A percentile compares a stretch with the other conserved stretches of the same genome.
Conservation (phyloP, 2,888 invertebrate species). For the Drosophila nigricruria region DNA sequence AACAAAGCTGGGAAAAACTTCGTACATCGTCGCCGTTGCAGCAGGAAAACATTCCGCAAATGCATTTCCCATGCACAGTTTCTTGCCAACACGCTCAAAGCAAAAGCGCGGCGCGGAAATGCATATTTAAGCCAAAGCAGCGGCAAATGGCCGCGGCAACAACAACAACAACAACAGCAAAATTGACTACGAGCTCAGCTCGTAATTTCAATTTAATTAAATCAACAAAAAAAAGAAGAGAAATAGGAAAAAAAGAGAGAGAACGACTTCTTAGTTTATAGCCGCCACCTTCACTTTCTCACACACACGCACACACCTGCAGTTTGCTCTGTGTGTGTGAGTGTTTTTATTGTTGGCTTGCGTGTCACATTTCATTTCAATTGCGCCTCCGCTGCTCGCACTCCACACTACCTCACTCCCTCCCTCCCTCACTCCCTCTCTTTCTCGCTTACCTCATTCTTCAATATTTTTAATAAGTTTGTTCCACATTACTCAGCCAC, state of each 20-base stretch:
- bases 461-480: slow-evolving; percentile 63
- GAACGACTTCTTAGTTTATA: slow-evolving; percentile 18
- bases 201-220: slow-evolving; percentile 70
- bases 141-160: slow-evolving; percentile 19
- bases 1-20: slow-evolving; percentile 68
- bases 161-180: slow-evolving; percentile 19
- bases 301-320: slow-evolving; percentile 40
- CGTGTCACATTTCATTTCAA: slow-evolving; percentile 63
- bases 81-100: slow-evolving; percentile 41
- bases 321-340: background rate
- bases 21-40: background rate
- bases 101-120: slow-evolving; percentile 45
- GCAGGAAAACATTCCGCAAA: slow-evolving; percentile 76
- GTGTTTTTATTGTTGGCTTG: slow-evolving; percentile 52
- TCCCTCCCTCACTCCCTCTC: background rate
- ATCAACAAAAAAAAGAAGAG: slow-evolving; percentile 33
- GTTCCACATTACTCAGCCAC: slow-evolving; percentile 51
- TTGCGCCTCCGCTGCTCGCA: slow-evolving; percentile 39
- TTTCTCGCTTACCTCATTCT: slow-evolving; percentile 22
- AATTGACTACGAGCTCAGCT: slow-evolving; percentile 28
- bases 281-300: slow-evolving; percentile 58
- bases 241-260: background rate
- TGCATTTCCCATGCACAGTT: slow-evolving; percentile 81
- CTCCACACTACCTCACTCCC: no score
- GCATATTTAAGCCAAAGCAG: slow-evolving; percentile 60